phyloP scores from a whole-genome alignment of 2,797 vertebrate species.

The Diplodus puntazzo region DNA sequence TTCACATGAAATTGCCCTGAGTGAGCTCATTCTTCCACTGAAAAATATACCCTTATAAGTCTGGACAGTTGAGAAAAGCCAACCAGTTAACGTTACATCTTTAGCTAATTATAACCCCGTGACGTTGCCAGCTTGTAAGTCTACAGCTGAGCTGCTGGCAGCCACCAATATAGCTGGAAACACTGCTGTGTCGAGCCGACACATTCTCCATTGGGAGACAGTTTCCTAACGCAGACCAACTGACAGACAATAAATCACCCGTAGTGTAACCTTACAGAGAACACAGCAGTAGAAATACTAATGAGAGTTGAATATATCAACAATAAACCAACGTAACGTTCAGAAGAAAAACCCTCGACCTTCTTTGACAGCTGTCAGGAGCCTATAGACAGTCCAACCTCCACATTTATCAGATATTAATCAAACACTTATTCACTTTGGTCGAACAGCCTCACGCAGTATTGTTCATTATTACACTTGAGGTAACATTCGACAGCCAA shows the following conservation, averaged over 20 bases:
- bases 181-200: constrained; percentile 57
- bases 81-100: constrained; percentile 73
- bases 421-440: neutral
- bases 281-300: neutral
- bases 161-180: constrained; percentile 53
- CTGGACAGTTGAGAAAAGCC: constrained; percentile 48
- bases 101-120: constrained; percentile 86
- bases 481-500: neutral
- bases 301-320: neutral
- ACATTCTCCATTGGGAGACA: constrained; percentile 56
- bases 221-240: constrained; percentile 44
- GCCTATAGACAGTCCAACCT: constrained; percentile 35
- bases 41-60: constrained; percentile 50
- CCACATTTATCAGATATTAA: constrained; percentile 20
- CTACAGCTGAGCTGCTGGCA: constrained; percentile 80
- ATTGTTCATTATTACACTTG: neutral
- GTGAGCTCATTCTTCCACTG: constrained; percentile 47
- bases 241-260: constrained; percentile 40
- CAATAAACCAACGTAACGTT: constrained; percentile 24
- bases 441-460: neutral
- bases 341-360: constrained; percentile 66
- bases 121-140: constrained; percentile 81
- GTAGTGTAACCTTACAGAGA: neutral
- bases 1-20: constrained; percentile 47
- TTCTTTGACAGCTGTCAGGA: constrained; percentile 85